phyloP scores from a whole-genome alignment of 1,140 invertebrate species.

The Brachionus asplanchnoidis region DNA sequence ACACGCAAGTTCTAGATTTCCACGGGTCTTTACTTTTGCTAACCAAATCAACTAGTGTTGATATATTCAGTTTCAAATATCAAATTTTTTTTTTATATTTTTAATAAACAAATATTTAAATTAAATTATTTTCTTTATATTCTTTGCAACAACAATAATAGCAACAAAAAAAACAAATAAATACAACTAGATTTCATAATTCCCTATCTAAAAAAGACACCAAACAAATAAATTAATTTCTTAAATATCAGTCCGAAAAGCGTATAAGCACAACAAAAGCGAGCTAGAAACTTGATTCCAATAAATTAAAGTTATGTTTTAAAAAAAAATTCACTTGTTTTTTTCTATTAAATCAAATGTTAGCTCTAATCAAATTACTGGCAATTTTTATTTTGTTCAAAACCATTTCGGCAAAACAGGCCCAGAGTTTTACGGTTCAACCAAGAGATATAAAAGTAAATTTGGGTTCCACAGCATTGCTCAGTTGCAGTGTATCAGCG shows the following conservation, averaged over 20 bases:
- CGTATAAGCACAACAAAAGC: background rate
- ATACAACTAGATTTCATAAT: conserved; percentile 12
- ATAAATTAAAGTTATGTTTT: background rate
- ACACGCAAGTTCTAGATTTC: background rate
- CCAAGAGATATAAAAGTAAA: conserved; percentile 20
- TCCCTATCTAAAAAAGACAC: conserved; percentile 8
- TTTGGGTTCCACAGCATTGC: background rate
- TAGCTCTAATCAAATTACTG: background rate
- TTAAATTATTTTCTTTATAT: background rate
- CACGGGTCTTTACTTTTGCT: background rate
- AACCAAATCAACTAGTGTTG: background rate
- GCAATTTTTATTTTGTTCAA: background rate
- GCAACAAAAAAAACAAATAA: conserved; percentile 2
- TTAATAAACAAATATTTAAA: conserved; percentile 26
- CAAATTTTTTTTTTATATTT: background rate
- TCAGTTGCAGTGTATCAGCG: conserved; percentile 1
- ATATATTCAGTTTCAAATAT: background rate
- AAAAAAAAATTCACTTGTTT: conserved; percentile 1
- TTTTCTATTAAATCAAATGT: conserved; percentile 19
- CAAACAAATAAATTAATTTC: conserved; percentile 24
- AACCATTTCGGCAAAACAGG: background rate
- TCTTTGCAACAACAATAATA: background rate
- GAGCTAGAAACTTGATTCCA: conserved; percentile 7
- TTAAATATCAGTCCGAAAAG: background rate
- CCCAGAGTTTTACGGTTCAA: conserved; percentile 6